Percentiles rank a stretch among this genome's conserved stretches.
These are phyloP conservation scores for Globodera ellingtonae DNA, from an alignment of 1,140 invertebrate species.

Conservation along the genomic window DNA sequence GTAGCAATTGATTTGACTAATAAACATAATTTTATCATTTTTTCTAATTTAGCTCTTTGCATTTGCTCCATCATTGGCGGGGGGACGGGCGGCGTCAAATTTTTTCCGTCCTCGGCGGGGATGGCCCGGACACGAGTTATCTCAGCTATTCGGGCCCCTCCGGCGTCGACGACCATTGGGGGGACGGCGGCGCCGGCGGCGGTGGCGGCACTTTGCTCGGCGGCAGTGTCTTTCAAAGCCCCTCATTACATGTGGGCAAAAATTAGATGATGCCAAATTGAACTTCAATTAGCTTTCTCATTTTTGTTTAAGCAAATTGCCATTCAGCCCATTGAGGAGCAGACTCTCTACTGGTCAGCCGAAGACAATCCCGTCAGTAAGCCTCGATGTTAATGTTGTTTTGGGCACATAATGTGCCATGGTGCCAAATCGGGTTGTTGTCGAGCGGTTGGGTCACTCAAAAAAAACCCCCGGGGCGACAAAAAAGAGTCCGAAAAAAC, in stretches of 20 bases:
- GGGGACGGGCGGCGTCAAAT: slow-evolving; percentile 33
- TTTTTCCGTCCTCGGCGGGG: slow-evolving; percentile 45
- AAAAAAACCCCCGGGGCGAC: too few relatives aligned
- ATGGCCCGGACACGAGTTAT: slow-evolving; percentile 25
- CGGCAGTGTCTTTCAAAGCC: slow-evolving; percentile 13
- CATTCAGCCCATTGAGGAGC: slow-evolving; percentile 61
- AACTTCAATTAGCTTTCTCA: neutral
- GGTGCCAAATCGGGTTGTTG: too few relatives aligned
- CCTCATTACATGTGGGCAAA: slow-evolving; percentile 20
- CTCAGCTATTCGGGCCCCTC: slow-evolving; percentile 22
- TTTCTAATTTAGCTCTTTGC: slow-evolving; percentile 47
- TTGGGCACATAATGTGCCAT: neutral
- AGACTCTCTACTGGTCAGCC: slow-evolving; percentile 64
- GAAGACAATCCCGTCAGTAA: slow-evolving; percentile 59
- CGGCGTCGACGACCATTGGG: slow-evolving; percentile 5
- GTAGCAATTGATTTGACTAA: too few relatives aligned
- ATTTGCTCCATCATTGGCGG: slow-evolving; percentile 51
- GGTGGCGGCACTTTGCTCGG: neutral
- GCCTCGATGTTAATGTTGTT: neutral
- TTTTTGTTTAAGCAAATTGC: slow-evolving; percentile 45
- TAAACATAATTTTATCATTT: neutral
- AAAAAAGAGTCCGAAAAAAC: too few relatives aligned
- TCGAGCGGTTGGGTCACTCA: too few relatives aligned
- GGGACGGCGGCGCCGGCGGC: neutral
- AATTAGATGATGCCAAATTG: neutral